A percentile compares a stretch with the other conserved stretches of the same genome.
phyloP scores from a whole-genome alignment of 2,888 invertebrate genomes.

The Drosophila lacicola region DNA sequence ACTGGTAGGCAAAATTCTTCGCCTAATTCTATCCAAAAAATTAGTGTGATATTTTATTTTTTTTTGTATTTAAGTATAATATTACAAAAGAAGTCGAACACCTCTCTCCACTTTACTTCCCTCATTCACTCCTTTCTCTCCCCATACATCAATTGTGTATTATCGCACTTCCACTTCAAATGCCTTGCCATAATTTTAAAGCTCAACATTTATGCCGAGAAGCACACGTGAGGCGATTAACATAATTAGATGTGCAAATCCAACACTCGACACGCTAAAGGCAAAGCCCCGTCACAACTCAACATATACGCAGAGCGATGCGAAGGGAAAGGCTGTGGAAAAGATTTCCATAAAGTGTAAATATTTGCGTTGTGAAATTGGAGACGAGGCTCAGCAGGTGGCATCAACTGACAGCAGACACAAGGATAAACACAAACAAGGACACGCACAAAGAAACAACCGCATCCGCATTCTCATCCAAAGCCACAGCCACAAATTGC shows the following conservation, averaged over 20 bases:
- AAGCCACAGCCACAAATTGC: conserved; percentile 13
- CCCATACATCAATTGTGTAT: conserved; percentile 2
- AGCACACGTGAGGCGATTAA: conserved; percentile 48
- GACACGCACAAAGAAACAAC: conserved; percentile 13
- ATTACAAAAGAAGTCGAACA: no score
- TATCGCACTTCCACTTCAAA: conserved; percentile 25
- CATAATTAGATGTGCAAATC: conserved; percentile 53
- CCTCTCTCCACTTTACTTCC: neutral
- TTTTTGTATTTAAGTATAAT: no score
- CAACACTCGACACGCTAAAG: conserved; percentile 25
- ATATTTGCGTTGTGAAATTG: conserved; percentile 53
- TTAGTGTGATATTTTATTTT: no score
- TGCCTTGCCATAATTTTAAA: conserved; percentile 20
- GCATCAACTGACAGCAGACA: conserved; percentile 18
- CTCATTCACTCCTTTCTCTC: no score
- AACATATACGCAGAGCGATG: conserved; percentile 19
- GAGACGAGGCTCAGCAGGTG: conserved; percentile 10
- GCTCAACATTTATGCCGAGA: conserved; percentile 18
- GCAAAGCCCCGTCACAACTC: conserved; percentile 35
- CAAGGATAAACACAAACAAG: conserved; percentile 30
- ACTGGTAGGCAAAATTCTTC: no score
- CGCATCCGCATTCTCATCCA: conserved; percentile 12
- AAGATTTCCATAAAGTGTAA: conserved; percentile 47
- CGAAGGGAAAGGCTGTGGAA: conserved; percentile 1
- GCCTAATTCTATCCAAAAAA: no score